Conservation (phyloP, 2,888 invertebrate genomes). For the Phalangium opilio region DNA sequence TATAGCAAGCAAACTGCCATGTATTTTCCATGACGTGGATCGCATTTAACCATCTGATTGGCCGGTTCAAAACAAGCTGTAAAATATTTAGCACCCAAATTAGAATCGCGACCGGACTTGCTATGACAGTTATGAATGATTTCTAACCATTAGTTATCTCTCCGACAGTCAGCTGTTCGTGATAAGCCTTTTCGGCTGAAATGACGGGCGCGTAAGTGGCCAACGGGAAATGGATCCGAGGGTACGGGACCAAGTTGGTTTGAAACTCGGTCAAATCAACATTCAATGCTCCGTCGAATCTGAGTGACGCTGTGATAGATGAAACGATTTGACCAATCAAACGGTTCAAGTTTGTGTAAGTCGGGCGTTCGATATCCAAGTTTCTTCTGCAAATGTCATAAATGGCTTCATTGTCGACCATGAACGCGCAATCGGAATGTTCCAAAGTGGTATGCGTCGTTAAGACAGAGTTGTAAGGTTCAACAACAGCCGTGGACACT, state of each 20-base stretch:
- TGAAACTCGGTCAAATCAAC: slow-evolving; percentile 69
- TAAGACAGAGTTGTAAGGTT: slow-evolving; percentile 24
- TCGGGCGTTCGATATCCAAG: slow-evolving; percentile 84
- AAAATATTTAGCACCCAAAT: too few relatives aligned
- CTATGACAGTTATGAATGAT: too few relatives aligned
- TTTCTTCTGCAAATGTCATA: slow-evolving; percentile 66
- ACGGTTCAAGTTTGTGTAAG: slow-evolving; percentile 65
- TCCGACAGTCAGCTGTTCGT: slow-evolving; percentile 31
- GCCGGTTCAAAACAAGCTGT: slow-evolving; percentile 35
- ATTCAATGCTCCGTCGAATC: slow-evolving; percentile 82
- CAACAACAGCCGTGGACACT: slow-evolving; percentile 24
- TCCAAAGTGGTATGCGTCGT: slow-evolving; percentile 24
- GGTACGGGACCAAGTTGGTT: slow-evolving; percentile 77
- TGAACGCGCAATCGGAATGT: slow-evolving; percentile 29
- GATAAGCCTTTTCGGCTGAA: slow-evolving; percentile 34
- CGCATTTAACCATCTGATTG: slow-evolving; percentile 26
- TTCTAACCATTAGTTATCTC: slow-evolving; percentile 32
- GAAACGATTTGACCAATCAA: slow-evolving; percentile 37
- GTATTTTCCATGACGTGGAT: slow-evolving; percentile 23
- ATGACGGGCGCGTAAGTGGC: slow-evolving; percentile 38
- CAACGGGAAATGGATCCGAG: slow-evolving; percentile 69
- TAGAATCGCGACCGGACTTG: too few relatives aligned
- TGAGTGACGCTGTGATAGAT: slow-evolving; percentile 74
- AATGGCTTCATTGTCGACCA: slow-evolving; percentile 41
- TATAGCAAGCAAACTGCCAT: slow-evolving; percentile 28